These are phyloP conservation scores for Acanthococcus lagerstroemiae DNA, from an alignment of 2,888 invertebrate genomes.

Conservation along the genomic window DNA sequence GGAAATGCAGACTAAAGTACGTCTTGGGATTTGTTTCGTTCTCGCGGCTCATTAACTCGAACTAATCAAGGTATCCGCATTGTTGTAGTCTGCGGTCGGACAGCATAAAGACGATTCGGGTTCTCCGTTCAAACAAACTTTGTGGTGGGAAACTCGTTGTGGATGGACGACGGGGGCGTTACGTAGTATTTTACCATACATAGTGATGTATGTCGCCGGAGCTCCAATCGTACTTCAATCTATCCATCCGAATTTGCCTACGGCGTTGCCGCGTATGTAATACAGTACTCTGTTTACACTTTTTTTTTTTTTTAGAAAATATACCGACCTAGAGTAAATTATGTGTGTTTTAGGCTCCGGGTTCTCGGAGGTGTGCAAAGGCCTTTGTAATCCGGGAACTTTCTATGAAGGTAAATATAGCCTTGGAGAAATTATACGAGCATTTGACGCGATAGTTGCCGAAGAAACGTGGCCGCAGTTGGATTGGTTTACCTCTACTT, in stretches of 20 bases:
- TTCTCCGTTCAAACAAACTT: constrained; percentile 28
- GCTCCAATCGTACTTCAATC: constrained; percentile 32
- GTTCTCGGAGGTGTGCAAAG: constrained; percentile 44
- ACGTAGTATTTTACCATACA: constrained; percentile 43
- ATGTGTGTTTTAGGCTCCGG: constrained; percentile 41
- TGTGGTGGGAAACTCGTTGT: constrained; percentile 30
- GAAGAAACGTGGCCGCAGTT: constrained; percentile 57
- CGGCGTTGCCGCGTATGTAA: constrained; percentile 32
- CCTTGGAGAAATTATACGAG: constrained; percentile 48
- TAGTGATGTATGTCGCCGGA: constrained; percentile 42
- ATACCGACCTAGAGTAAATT: background rate
- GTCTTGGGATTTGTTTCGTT: background rate
- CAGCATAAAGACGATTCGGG: constrained; percentile 28
- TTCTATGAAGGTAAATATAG: constrained; percentile 50
- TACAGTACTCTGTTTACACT: background rate
- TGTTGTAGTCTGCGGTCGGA: constrained; percentile 21
- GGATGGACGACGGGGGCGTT: constrained; percentile 37
- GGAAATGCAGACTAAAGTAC: constrained; percentile 36
- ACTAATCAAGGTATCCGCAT: background rate
- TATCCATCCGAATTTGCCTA: constrained; percentile 28
- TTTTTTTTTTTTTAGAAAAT: background rate
- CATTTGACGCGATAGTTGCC: constrained; percentile 46
- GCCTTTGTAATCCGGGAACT: constrained; percentile 51
- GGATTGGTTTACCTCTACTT: constrained; percentile 55
- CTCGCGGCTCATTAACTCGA: background rate